phyloP scores from a whole-genome alignment of 2,888 invertebrate genomes.

The Drosophila mimica region DNA sequence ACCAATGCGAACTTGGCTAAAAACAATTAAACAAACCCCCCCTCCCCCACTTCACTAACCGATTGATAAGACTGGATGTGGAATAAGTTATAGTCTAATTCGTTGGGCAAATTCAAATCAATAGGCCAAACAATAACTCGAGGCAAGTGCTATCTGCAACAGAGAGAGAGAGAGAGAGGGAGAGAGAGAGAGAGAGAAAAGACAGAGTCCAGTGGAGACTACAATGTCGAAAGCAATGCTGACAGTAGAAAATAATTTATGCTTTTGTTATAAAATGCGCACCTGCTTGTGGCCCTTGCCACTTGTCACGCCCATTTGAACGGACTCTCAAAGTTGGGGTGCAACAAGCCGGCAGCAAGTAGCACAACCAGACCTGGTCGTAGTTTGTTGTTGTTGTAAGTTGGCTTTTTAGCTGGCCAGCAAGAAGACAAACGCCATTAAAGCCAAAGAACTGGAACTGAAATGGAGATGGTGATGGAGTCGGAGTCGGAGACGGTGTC shows the following conservation, averaged over 20 bases:
- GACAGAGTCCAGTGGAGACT: not conserved
- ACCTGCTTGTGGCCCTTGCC: conserved; percentile 58
- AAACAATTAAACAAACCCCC: conserved; percentile 58
- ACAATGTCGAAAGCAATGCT: conserved; percentile 71
- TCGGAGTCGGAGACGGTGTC: not conserved
- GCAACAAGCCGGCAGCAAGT: conserved; percentile 50
- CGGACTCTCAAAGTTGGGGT: conserved; percentile 25
- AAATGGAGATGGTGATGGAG: conserved; percentile 32
- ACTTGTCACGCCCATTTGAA: conserved; percentile 49
- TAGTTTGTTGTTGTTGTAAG: conserved; percentile 34
- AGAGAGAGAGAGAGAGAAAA: not conserved
- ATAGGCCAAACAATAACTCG: conserved; percentile 73
- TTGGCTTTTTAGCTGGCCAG: conserved; percentile 63
- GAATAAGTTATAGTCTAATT: conserved; percentile 59
- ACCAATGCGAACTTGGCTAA: conserved; percentile 20
- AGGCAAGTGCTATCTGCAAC: conserved; percentile 31
- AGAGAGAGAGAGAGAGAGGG: not conserved
- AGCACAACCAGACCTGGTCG: not conserved
- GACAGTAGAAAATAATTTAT: conserved; percentile 82
- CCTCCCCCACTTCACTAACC: not conserved
- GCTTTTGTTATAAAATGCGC: conserved; percentile 77
- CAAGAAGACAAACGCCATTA: conserved; percentile 64
- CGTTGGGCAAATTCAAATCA: conserved; percentile 72
- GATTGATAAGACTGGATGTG: conserved; percentile 14
- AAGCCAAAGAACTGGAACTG: conserved; percentile 63